Conservation (phyloP, 2,888 invertebrate genomes). For the Lepidonotus clava region DNA sequence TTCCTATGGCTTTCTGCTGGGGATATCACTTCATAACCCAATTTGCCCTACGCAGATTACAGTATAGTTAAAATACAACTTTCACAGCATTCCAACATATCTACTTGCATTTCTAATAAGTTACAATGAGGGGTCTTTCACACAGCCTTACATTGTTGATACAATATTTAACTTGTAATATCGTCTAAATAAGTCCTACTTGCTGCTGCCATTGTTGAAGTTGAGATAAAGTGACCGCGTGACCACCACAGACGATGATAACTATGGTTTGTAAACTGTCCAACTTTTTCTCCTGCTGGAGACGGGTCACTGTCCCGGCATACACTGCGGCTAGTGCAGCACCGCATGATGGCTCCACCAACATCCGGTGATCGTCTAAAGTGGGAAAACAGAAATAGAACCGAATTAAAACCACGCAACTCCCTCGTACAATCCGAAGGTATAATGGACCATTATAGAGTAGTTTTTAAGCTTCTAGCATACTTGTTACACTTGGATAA, state of each 20-base stretch:
- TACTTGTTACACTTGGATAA: no score
- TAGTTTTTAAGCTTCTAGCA: no score
- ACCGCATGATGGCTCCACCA: slow-evolving; percentile 83
- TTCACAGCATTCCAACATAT: no score
- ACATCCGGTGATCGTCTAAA: slow-evolving; percentile 81
- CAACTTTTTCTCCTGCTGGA: slow-evolving; percentile 74
- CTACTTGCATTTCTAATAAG: no score
- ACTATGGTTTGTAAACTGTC: slow-evolving; percentile 75
- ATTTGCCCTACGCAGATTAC: no score
- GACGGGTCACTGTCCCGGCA: slow-evolving; percentile 73
- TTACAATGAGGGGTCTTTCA: no score
- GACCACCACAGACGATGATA: slow-evolving; percentile 83
- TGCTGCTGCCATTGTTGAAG: slow-evolving; percentile 81
- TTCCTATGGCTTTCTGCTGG: no score
- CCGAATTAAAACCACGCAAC: no score
- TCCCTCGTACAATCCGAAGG: no score
- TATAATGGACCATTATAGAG: no score
- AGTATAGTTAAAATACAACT: no score
- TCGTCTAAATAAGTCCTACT: slow-evolving; percentile 41
- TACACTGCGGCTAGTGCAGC: slow-evolving; percentile 81
- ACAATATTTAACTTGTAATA: background rate
- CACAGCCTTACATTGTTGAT: background rate
- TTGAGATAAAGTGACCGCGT: slow-evolving; percentile 84
- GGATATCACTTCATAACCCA: no score
- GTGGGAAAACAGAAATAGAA: background rate